These are phyloP conservation scores for Caenorhabditis sp. DNA, from an alignment of 2,888 invertebrate species.

Conservation along the genomic window DNA sequence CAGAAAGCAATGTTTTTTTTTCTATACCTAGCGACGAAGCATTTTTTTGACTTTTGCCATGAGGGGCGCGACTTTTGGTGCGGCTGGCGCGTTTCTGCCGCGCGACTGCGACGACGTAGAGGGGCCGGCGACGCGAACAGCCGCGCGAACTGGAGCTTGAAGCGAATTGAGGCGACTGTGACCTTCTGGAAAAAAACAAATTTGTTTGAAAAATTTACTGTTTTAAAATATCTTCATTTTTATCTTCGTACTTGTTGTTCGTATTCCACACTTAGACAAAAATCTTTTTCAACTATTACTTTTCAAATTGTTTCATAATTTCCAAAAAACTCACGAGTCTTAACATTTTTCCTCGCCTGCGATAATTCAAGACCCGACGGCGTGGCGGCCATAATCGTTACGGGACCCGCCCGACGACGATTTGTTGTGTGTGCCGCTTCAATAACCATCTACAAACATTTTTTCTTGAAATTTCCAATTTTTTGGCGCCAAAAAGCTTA, in stretches of 20 bases:
- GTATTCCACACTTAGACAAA: too few relatives aligned
- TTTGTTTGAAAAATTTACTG: too few relatives aligned
- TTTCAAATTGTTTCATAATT: neutral
- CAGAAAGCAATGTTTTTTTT: too few relatives aligned
- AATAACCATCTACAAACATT: conserved; percentile 26
- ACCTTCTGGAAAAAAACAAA: conserved; percentile 21
- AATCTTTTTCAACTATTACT: neutral
- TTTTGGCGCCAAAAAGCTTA: conserved; percentile 1
- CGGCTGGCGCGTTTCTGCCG: neutral
- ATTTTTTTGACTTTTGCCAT: conserved; percentile 37
- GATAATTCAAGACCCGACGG: conserved; percentile 30
- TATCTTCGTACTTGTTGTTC: neutral
- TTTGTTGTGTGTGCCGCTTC: conserved; percentile 31
- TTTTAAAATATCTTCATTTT: too few relatives aligned
- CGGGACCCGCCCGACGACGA: conserved; percentile 7
- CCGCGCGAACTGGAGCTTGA: neutral
- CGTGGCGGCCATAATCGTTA: conserved; percentile 20
- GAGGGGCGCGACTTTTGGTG: conserved; percentile 27
- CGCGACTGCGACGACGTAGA: conserved; percentile 11
- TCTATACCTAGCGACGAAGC: conserved; percentile 7
- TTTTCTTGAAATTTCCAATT: neutral
- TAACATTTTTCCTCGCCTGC: conserved; percentile 26
- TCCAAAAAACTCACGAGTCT: neutral
- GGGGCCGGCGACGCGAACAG: neutral
- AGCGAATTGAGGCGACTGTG: conserved; percentile 19